These are phyloP conservation scores for Drosophila meridionalis DNA, from an alignment of 2,888 invertebrate genomes.

Conservation along the genomic window DNA sequence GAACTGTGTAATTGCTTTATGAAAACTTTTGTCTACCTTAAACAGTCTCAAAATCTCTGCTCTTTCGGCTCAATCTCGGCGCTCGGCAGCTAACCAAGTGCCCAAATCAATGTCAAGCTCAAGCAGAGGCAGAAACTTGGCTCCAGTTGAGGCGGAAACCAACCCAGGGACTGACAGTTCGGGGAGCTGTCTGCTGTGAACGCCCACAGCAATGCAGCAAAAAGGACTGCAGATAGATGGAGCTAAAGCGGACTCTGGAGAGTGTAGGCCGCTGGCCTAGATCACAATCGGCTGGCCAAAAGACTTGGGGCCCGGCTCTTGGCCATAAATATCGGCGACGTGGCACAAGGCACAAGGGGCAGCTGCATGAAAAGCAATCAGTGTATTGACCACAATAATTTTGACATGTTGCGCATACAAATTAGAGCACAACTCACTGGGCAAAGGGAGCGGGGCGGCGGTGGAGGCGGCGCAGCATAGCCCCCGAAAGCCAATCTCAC, in stretches of 20 bases:
- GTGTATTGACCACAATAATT: conserved; percentile 82
- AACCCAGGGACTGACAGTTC: conserved; percentile 8
- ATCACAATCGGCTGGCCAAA: conserved; percentile 27
- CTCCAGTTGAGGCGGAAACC: background rate
- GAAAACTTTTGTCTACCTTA: conserved; percentile 3
- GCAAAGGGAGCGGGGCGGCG: background rate
- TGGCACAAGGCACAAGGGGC: conserved; percentile 4
- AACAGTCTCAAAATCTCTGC: background rate
- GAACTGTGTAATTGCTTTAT: conserved; percentile 4
- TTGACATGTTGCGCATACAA: conserved; percentile 82
- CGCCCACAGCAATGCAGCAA: conserved; percentile 35
- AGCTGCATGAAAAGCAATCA: conserved; percentile 79
- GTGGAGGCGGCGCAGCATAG: background rate
- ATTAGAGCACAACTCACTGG: conserved; percentile 55
- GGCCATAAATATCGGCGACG: conserved; percentile 51
- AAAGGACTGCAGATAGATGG: conserved; percentile 18
- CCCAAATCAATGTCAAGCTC: conserved; percentile 35
- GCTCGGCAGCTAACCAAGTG: background rate
- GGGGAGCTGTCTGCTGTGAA: conserved; percentile 11
- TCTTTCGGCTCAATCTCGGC: conserved; percentile 3
- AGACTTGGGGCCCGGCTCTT: background rate
- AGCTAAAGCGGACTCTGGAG: conserved; percentile 17
- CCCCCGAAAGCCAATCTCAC: conserved; percentile 48
- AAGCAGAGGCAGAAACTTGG: conserved; percentile 1
- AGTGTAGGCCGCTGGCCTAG: conserved; percentile 41